Conservation (phyloP, 1,140 invertebrate genomes). For the Papilio dardanus region DNA sequence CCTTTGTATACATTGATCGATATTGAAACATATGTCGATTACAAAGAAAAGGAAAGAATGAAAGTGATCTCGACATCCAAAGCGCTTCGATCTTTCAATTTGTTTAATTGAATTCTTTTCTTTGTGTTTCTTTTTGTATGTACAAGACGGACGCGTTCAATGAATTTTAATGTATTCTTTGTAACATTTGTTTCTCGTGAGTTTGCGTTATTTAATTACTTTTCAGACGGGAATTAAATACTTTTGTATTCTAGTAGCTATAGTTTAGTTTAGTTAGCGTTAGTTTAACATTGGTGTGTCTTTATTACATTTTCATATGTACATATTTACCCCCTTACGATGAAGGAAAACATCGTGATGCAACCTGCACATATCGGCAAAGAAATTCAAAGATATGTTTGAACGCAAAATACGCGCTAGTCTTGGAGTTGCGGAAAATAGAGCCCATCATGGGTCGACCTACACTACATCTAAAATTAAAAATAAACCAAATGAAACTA, state of each 20-base stretch:
- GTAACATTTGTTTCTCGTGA: constrained; percentile 44
- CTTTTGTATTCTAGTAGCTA: neutral
- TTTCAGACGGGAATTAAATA: neutral
- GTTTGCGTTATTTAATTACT: constrained; percentile 23
- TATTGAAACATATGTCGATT: constrained; percentile 63
- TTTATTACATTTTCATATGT: no score
- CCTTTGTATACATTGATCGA: constrained; percentile 57
- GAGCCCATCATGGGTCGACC: no score
- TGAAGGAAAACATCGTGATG: no score
- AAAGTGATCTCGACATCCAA: constrained; percentile 50
- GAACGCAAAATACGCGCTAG: no score
- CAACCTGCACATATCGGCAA: no score
- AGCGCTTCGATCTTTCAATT: constrained; percentile 69
- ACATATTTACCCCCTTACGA: no score
- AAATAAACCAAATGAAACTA: neutral
- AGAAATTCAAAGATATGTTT: no score
- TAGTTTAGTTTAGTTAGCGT: no score
- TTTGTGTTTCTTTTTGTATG: constrained; percentile 58
- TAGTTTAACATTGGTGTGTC: neutral
- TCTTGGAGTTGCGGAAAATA: no score
- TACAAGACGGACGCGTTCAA: constrained; percentile 57
- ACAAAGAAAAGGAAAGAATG: constrained; percentile 64
- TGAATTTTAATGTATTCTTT: constrained; percentile 69
- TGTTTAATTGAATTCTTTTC: constrained; percentile 77
- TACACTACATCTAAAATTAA: neutral